Percentiles rank a stretch among this genome's conserved stretches.
Evolutionary conservation across 2,888 invertebrate species (phyloP).

Genomic region (Octonoba sinensis): DNA sequence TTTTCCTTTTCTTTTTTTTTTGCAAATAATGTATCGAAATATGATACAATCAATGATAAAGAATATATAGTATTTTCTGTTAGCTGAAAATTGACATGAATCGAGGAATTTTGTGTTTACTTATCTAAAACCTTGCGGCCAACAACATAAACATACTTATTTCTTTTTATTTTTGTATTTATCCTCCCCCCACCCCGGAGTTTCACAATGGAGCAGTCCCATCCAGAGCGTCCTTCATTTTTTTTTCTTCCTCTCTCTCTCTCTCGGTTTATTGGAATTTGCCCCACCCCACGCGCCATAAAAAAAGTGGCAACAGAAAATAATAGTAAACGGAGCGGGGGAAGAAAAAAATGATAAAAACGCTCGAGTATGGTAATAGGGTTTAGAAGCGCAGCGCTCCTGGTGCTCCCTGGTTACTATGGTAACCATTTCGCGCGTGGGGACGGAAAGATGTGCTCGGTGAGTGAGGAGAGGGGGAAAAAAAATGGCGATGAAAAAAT

Average conservation of each 20-base stretch:
- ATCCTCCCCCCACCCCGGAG: constrained; percentile 7
- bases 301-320: constrained; percentile 35
- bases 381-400: constrained; percentile 48
- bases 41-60: too few relatives aligned
- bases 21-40: too few relatives aligned
- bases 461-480: constrained; percentile 4
- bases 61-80: too few relatives aligned
- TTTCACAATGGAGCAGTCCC: constrained; percentile 33
- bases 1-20: too few relatives aligned
- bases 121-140: too few relatives aligned
- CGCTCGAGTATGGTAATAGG: constrained; percentile 54
- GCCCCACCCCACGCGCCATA: constrained; percentile 45
- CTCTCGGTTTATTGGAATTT: constrained; percentile 45
- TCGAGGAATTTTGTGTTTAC: too few relatives aligned
- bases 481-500: constrained; percentile 31
- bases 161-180: constrained; percentile 5
- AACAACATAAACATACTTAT: constrained; percentile 8
- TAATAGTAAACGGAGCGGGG: constrained; percentile 12
- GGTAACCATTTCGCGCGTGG: constrained; percentile 31
- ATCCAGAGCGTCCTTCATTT: constrained; percentile 9
- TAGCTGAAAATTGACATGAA: too few relatives aligned
- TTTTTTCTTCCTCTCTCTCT: constrained; percentile 16
- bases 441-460: constrained; percentile 38
- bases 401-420: constrained; percentile 44
- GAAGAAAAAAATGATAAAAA: constrained; percentile 13